These are phyloP conservation scores for Melieria picta DNA, from an alignment of 2,888 invertebrate species.

Conservation along the genomic window DNA sequence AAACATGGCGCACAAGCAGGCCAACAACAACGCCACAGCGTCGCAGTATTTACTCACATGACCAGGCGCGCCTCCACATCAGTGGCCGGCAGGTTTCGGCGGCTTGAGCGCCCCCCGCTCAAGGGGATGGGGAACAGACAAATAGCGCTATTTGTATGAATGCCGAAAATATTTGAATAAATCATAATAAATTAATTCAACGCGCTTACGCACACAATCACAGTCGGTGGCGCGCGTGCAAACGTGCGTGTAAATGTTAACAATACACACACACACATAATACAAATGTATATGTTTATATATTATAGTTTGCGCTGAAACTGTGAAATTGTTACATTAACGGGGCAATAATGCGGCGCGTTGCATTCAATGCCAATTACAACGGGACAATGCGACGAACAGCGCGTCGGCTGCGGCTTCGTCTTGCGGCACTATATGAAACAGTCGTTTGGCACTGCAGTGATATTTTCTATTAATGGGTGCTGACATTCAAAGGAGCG, in stretches of 20 bases:
- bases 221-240: neutral
- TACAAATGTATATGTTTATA: conserved; percentile 3
- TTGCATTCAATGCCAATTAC: conserved; percentile 23
- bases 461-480: too few species aligned
- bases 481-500: too few species aligned
- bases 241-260: neutral
- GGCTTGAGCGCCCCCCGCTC: too few species aligned
- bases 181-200: conserved; percentile 34
- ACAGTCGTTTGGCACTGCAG: too few species aligned
- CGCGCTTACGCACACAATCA: conserved; percentile 23
- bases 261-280: neutral
- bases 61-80: too few species aligned
- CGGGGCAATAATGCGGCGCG: conserved; percentile 17
- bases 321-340: conserved; percentile 17
- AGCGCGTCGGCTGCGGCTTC: neutral
- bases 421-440: too few species aligned
- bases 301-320: neutral
- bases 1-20: neutral
- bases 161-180: conserved; percentile 32
- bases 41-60: too few species aligned
- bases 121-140: conserved; percentile 3
- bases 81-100: neutral
- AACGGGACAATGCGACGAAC: conserved; percentile 10
- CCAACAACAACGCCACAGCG: too few species aligned
- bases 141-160: conserved; percentile 26